A percentile compares a stretch with the other conserved stretches of the same genome.
Evolutionary conservation across 2,888 invertebrate genomes (phyloP).

Genomic region (Tribolium freemani): DNA sequence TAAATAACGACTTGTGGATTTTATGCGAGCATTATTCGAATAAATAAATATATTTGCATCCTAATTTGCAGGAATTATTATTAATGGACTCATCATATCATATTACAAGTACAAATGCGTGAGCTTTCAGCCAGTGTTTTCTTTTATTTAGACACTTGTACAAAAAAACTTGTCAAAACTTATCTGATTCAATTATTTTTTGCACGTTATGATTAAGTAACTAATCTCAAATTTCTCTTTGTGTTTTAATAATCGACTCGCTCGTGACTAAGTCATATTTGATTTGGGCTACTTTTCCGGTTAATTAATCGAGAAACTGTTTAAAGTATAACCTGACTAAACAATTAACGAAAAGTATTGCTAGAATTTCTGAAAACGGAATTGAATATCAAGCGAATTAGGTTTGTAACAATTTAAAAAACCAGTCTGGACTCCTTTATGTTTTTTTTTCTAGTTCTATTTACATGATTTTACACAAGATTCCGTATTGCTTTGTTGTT

Average conservation of each 20-base stretch:
- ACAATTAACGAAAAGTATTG: too few relatives aligned
- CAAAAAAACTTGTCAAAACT: background rate
- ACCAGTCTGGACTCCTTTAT: too few relatives aligned
- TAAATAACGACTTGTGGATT: constrained; percentile 21
- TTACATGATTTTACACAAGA: too few relatives aligned
- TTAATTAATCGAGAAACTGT: background rate
- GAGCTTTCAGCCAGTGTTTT: background rate
- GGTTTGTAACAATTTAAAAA: too few relatives aligned
- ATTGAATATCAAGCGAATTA: too few relatives aligned
- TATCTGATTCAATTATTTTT: background rate
- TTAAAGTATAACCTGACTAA: too few relatives aligned
- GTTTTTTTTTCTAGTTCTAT: too few relatives aligned
- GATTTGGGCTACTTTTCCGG: background rate
- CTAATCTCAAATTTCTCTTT: background rate
- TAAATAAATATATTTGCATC: constrained; percentile 37
- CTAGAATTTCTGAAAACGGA: too few relatives aligned
- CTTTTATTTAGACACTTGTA: background rate
- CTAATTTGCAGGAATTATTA: constrained; percentile 25
- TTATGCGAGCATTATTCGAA: constrained; percentile 24
- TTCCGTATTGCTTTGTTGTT: too few relatives aligned
- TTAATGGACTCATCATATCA: background rate
- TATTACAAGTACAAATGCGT: background rate
- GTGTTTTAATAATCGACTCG: background rate
- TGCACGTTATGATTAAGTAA: background rate
- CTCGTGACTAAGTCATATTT: background rate